phyloP scores from a whole-genome alignment of 2,113 vertebrate species.

The Heterotilapia buettikoferi region DNA sequence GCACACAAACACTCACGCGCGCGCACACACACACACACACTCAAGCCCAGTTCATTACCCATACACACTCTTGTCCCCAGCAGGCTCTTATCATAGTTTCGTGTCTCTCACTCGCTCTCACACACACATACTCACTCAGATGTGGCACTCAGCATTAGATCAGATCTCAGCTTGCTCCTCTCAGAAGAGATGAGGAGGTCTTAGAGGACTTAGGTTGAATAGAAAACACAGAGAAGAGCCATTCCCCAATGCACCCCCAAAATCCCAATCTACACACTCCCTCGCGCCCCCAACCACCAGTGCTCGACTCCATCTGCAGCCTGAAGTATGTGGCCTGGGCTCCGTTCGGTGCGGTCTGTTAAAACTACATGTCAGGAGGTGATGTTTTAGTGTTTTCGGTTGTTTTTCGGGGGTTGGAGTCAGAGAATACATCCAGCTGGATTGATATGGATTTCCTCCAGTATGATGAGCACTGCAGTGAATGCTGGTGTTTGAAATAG shows the following conservation, averaged over 20 bases:
- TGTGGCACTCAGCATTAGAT: constrained; percentile 70
- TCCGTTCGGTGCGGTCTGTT: background rate
- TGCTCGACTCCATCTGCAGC: constrained; percentile 32
- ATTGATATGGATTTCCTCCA: background rate
- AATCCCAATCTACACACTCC: constrained; percentile 56
- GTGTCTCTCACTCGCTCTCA: constrained; percentile 2
- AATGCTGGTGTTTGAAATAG: background rate
- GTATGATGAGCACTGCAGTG: background rate
- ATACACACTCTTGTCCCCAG: constrained; percentile 39
- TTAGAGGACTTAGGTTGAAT: constrained; percentile 67
- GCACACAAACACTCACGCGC: background rate
- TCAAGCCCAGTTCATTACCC: constrained; percentile 26
- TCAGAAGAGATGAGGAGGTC: constrained; percentile 66
- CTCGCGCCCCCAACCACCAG: constrained; percentile 4
- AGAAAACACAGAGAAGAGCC: constrained; percentile 60
- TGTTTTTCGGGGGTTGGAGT: background rate
- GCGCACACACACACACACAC: background rate
- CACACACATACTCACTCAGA: constrained; percentile 26
- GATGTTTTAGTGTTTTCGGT: background rate
- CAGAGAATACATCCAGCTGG: background rate
- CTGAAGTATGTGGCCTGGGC: background rate
- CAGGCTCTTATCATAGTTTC: constrained; percentile 61
- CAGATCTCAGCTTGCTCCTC: constrained; percentile 67
- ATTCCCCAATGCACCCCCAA: constrained; percentile 42
- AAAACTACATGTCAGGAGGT: background rate